phyloP scores from a whole-genome alignment of 1,140 invertebrate genomes.

The Drosophila seguyi region DNA sequence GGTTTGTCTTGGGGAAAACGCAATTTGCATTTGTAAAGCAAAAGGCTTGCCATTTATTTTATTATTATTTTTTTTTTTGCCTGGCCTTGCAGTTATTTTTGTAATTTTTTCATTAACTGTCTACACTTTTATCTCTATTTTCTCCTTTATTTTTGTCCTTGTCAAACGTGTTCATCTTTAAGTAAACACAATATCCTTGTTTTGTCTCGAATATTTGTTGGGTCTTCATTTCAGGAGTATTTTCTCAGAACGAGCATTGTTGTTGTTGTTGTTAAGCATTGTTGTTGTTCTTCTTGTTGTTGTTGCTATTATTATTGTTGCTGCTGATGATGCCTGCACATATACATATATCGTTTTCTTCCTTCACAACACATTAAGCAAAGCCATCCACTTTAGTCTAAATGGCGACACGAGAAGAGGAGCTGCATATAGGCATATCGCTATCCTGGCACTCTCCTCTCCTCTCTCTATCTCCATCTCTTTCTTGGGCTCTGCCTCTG shows the following conservation, averaged over 20 bases:
- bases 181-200: slow-evolving; percentile 45
- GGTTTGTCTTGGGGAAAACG: too few relatives aligned
- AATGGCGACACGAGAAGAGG: slow-evolving; percentile 40
- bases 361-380: slow-evolving; percentile 42
- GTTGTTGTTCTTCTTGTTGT: neutral
- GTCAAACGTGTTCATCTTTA: slow-evolving; percentile 15
- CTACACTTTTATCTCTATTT: neutral
- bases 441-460: neutral
- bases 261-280: neutral
- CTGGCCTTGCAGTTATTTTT: neutral
- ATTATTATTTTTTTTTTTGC: too few relatives aligned
- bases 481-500: neutral
- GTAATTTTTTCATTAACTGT: slow-evolving; percentile 21
- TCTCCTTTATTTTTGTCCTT: neutral
- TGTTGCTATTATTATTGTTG: neutral
- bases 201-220: slow-evolving; percentile 11
- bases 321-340: neutral
- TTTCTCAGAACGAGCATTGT: slow-evolving; percentile 1
- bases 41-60: neutral
- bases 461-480: neutral
- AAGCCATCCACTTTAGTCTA: slow-evolving; percentile 36
- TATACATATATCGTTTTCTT: slow-evolving; percentile 3
- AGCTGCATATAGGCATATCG: slow-evolving; percentile 41
- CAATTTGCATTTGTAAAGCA: slow-evolving; percentile 6
- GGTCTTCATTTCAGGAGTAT: slow-evolving; percentile 36